These are phyloP conservation scores for Gymnopithys bicolor DNA, from an alignment of 2,797 vertebrate genomes.

Conservation along the genomic window DNA sequence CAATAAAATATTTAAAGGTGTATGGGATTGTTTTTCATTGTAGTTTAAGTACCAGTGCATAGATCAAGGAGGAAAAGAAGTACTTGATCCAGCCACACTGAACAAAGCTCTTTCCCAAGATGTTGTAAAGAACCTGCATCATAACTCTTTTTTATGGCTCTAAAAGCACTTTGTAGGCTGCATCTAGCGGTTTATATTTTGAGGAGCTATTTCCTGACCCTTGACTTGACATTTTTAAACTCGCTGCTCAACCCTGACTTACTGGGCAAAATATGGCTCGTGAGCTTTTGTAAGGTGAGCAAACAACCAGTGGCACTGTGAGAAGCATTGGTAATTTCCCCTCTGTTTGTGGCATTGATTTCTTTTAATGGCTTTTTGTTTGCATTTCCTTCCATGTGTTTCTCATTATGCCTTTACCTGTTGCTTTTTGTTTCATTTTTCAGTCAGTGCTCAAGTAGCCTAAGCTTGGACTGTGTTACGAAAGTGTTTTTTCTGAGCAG, in stretches of 20 bases:
- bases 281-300: background rate
- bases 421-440: slow-evolving; percentile 8
- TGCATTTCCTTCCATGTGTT: background rate
- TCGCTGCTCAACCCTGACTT: background rate
- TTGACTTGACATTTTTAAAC: background rate
- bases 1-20: slow-evolving; percentile 22
- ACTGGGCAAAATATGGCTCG: fast-evolving
- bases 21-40: background rate
- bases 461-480: background rate
- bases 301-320: background rate
- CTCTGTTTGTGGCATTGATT: slow-evolving; percentile 1
- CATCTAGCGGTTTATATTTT: background rate
- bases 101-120: background rate
- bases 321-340: background rate
- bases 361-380: slow-evolving; percentile 29
- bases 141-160: background rate
- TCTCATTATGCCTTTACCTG: background rate
- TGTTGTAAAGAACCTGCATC: background rate
- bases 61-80: background rate
- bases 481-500: background rate
- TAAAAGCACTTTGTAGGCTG: slow-evolving; percentile 14
- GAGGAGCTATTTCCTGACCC: background rate
- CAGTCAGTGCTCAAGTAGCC: background rate
- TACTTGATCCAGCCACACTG: background rate
- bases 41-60: background rate